A percentile compares a stretch with the other conserved stretches of the same genome.
phyloP scores from a whole-genome alignment of 2,113 vertebrate species.

The Lagopus muta region DNA sequence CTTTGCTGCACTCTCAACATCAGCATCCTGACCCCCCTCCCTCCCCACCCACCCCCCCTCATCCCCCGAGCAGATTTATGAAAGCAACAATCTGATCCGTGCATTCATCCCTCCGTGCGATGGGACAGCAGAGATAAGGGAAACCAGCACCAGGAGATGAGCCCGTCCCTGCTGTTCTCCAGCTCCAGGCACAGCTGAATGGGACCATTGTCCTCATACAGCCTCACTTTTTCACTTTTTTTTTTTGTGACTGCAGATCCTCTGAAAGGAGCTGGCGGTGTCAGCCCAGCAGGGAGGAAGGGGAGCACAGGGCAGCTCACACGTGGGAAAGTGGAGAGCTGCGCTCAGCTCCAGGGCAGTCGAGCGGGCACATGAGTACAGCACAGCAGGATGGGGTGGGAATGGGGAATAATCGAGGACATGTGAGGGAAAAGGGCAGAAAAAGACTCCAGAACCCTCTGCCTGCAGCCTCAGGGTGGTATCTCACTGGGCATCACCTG shows the following conservation, averaged over 20 bases:
- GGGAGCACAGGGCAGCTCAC: neutral
- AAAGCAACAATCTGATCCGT: neutral
- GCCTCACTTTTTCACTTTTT: neutral
- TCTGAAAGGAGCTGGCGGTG: neutral
- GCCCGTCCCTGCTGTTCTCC: neutral
- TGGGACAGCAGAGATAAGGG: neutral
- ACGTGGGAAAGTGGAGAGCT: neutral
- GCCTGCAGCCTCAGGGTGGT: neutral
- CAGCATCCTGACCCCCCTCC: accelerated
- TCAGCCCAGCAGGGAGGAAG: accelerated
- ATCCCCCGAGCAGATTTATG: accelerated
- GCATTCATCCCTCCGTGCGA: accelerated
- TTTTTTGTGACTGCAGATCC: neutral
- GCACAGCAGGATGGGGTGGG: neutral
- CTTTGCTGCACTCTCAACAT: neutral
- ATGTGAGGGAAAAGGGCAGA: neutral
- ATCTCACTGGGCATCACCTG: neutral
- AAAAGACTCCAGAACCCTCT: neutral
- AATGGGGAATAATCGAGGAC: neutral
- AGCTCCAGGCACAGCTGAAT: neutral
- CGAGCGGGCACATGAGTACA: neutral
- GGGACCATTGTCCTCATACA: constrained; percentile 13
- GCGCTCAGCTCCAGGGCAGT: neutral
- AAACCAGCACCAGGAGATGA: neutral
- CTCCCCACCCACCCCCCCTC: no score